Evolutionary conservation across 1,140 invertebrate genomes (phyloP).

Genomic region (Drosophila elegans): DNA sequence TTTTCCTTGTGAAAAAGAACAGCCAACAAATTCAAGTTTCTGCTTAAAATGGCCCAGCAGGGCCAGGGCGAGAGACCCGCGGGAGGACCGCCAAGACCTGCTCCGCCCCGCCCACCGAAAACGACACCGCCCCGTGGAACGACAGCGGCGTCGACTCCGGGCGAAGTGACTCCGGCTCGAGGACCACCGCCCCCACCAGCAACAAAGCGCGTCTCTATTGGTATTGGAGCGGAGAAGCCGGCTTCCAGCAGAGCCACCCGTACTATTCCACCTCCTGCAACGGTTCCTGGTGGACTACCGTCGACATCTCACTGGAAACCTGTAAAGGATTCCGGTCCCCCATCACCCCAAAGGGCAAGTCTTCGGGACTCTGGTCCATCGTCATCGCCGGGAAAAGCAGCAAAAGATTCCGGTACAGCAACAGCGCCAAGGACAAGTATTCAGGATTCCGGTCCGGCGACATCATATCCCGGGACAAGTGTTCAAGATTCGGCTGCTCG

Average conservation of each 20-base stretch:
- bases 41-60: conserved; percentile 18
- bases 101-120: conserved; percentile 2
- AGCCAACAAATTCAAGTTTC: neutral
- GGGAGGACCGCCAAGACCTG: neutral
- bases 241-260: neutral
- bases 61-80: neutral
- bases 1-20: conserved; percentile 6
- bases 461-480: neutral
- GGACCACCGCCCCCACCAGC: neutral
- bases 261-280: neutral
- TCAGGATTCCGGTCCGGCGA: neutral
- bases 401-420: neutral
- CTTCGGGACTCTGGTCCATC: conserved; percentile 1
- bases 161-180: conserved; percentile 2
- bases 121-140: neutral
- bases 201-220: neutral
- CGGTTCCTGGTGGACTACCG: neutral
- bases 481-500: neutral
- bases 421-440: neutral
- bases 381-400: neutral
- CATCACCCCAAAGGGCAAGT: neutral
- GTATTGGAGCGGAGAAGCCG: neutral
- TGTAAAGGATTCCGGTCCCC: neutral
- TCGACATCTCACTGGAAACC: neutral
- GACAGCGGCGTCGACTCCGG: neutral